Percentiles rank a stretch among this genome's conserved stretches.
These are phyloP conservation scores for Leucophora obtusa DNA, from an alignment of 2,888 invertebrate species.

Conservation along the genomic window DNA sequence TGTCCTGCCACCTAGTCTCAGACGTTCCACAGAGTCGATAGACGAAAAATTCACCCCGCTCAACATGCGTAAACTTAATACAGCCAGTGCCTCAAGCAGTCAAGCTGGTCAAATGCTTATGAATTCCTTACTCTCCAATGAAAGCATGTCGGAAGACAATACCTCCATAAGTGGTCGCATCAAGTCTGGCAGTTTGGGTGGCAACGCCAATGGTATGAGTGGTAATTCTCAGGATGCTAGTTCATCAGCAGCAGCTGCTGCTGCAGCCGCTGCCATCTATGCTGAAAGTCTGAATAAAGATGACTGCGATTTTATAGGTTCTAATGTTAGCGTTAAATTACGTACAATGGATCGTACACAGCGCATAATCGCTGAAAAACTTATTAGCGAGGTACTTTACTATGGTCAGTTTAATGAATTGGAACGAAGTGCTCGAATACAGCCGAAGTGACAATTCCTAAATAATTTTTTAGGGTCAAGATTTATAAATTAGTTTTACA, in stretches of 20 bases:
- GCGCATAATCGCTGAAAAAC: conserved; percentile 77
- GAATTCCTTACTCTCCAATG: conserved; percentile 71
- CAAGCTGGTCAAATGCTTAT: conserved; percentile 74
- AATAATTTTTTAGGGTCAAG: conserved; percentile 56
- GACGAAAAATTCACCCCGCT: conserved; percentile 71
- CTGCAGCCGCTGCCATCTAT: conserved; percentile 73
- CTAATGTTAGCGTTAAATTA: conserved; percentile 76
- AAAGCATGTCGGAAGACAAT: conserved; percentile 73
- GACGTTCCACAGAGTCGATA: conserved; percentile 67
- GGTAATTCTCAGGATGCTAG: conserved; percentile 70
- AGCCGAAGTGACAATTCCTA: conserved; percentile 75
- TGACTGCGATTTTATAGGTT: conserved; percentile 76
- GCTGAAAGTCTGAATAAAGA: conserved; percentile 74
- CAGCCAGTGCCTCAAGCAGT: conserved; percentile 61
- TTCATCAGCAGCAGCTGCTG: conserved; percentile 68
- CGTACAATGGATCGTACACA: conserved; percentile 77
- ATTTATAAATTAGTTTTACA: conserved; percentile 43
- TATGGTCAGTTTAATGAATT: conserved; percentile 77
- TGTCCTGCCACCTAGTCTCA: conserved; percentile 70
- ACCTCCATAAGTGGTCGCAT: conserved; percentile 65
- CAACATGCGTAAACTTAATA: conserved; percentile 73
- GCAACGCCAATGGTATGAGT: conserved; percentile 66
- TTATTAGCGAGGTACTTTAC: conserved; percentile 77
- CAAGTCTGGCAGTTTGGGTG: conserved; percentile 62
- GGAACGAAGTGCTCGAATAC: conserved; percentile 75